These are phyloP conservation scores for Caenorhabditis angaria DNA, from an alignment of 2,888 invertebrate species.

Conservation along the genomic window DNA sequence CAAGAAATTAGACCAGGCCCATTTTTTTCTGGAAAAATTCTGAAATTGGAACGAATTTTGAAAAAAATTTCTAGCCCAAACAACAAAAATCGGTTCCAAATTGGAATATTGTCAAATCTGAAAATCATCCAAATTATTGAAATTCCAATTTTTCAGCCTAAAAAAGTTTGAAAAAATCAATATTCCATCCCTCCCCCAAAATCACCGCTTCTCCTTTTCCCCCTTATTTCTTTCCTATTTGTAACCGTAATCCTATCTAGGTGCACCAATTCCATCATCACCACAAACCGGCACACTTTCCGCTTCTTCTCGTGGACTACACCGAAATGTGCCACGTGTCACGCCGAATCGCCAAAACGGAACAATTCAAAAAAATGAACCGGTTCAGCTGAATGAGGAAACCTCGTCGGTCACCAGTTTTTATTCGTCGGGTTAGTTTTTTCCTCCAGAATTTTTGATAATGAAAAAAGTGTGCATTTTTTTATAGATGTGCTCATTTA, in stretches of 20 bases:
- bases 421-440: slow-evolving; percentile 47
- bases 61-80: neutral
- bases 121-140: neutral
- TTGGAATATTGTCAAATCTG: neutral
- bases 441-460: neutral
- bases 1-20: too few relatives aligned
- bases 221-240: slow-evolving; percentile 12
- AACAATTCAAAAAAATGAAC: slow-evolving; percentile 29
- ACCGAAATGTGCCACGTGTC: slow-evolving; percentile 50
- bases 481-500: slow-evolving; percentile 43
- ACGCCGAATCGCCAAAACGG: slow-evolving; percentile 23
- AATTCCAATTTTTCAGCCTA: too few relatives aligned
- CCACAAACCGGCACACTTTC: slow-evolving; percentile 19
- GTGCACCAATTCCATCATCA: slow-evolving; percentile 17
- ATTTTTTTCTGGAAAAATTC: too few relatives aligned
- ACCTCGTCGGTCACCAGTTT: slow-evolving; percentile 53
- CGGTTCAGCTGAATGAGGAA: slow-evolving; percentile 51
- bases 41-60: neutral
- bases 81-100: neutral
- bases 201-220: slow-evolving; percentile 8
- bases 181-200: neutral
- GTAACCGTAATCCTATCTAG: slow-evolving; percentile 15
- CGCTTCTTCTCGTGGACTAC: slow-evolving; percentile 35
- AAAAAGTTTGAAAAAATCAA: too few relatives aligned
- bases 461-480: slow-evolving; percentile 19